A percentile compares a stretch with the other conserved stretches of the same genome.
These are phyloP conservation scores for Sminthopsis crassicaudata DNA, from an alignment of 2,113 vertebrate species.

Conservation along the genomic window DNA sequence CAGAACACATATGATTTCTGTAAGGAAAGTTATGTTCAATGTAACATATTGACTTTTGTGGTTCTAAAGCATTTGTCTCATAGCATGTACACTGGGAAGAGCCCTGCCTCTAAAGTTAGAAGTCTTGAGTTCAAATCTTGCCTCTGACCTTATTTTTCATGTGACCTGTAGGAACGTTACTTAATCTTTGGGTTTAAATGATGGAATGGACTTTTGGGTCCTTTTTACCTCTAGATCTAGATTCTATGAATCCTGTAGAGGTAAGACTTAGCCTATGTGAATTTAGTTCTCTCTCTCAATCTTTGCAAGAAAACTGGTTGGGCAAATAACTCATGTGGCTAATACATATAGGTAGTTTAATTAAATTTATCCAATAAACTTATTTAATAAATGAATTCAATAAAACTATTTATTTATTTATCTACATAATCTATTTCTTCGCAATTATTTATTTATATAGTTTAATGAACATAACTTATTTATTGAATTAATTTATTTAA, in stretches of 20 bases:
- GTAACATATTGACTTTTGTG: background rate
- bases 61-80: background rate
- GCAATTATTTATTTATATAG: background rate
- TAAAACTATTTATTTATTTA: background rate
- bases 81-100: background rate
- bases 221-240: background rate
- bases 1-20: conserved; percentile 21
- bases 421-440: background rate
- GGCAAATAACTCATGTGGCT: background rate
- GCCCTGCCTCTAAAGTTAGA: background rate
- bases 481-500: background rate
- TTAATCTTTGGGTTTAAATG: background rate
- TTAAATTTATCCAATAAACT: background rate
- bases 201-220: background rate
- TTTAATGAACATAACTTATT: background rate
- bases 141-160: background rate
- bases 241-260: background rate
- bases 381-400: background rate
- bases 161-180: background rate
- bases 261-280: background rate
- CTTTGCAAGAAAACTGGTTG: background rate
- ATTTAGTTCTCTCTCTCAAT: background rate
- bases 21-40: background rate
- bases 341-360: background rate
- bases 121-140: background rate